A percentile compares a stretch with the other conserved stretches of the same genome.
These are phyloP conservation scores for Takifugu ocellatus DNA, from an alignment of 2,797 vertebrate genomes.

Conservation along the genomic window DNA sequence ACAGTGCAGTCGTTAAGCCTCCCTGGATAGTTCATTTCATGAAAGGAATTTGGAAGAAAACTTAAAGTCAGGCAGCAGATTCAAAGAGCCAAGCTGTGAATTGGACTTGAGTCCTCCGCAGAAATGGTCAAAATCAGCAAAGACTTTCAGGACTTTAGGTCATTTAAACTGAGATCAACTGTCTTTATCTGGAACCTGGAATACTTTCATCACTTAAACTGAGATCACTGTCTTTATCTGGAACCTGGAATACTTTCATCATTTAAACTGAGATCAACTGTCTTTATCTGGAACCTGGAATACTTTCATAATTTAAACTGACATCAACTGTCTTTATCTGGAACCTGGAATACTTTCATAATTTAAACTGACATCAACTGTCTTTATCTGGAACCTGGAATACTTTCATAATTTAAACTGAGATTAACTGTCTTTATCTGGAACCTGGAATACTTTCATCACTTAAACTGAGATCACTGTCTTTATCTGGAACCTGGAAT, in stretches of 20 bases:
- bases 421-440: no score
- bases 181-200: slow-evolving; percentile 63
- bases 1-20: slow-evolving; percentile 15
- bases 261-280: slow-evolving; percentile 56
- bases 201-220: slow-evolving; percentile 66
- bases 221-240: slow-evolving; percentile 57
- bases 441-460: no score
- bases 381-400: no score
- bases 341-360: no score
- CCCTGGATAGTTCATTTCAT: slow-evolving; percentile 2
- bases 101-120: slow-evolving; percentile 40
- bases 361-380: no score
- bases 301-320: slow-evolving; percentile 58
- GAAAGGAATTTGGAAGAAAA: slow-evolving; percentile 3
- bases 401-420: no score
- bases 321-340: no score
- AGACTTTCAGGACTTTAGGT: slow-evolving; percentile 57
- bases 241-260: slow-evolving; percentile 71
- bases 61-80: not conserved
- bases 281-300: slow-evolving; percentile 65
- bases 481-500: no score
- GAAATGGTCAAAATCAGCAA: slow-evolving; percentile 44
- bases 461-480: no score
- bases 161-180: slow-evolving; percentile 54
- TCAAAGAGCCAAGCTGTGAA: slow-evolving; percentile 3